Percentiles rank a stretch among this genome's conserved stretches.
Conservation (phyloP, 2,888 invertebrate species). For the Acanthococcus lagerstroemiae region DNA sequence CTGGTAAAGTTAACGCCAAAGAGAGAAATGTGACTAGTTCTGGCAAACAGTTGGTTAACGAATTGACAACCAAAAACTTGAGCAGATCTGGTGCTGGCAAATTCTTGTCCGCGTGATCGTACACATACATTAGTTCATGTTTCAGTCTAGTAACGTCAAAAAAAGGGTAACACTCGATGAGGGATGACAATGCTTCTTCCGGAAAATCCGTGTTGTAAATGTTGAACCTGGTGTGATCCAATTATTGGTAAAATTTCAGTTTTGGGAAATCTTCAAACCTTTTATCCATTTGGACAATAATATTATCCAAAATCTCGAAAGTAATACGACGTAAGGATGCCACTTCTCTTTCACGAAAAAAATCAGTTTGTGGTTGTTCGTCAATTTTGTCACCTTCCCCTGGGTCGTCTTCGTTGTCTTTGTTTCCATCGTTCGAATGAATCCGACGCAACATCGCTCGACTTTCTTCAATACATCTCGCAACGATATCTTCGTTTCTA, state of each 20-base stretch:
- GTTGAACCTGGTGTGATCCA: conserved; percentile 9
- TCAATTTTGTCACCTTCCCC: too few relatives aligned
- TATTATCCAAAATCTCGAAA: neutral
- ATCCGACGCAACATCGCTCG: neutral
- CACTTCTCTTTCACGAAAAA: neutral
- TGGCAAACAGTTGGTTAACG: neutral
- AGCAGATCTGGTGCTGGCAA: conserved; percentile 6
- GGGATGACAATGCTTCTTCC: neutral
- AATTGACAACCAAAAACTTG: neutral
- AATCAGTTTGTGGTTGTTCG: too few relatives aligned
- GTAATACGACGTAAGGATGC: neutral
- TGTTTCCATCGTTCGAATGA: neutral
- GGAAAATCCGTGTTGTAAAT: neutral
- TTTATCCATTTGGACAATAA: neutral
- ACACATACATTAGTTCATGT: conserved; percentile 4
- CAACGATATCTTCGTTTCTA: neutral
- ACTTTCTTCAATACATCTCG: neutral
- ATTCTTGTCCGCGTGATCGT: conserved; percentile 9
- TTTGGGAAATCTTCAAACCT: conserved; percentile 12
- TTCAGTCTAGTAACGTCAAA: conserved; percentile 3
- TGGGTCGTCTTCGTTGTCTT: too few relatives aligned
- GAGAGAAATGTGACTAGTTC: neutral
- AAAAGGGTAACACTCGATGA: conserved; percentile 2
- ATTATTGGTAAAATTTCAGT: neutral
- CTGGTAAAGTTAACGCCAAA: conserved; percentile 1